These are phyloP conservation scores for Stigmatopora nigra DNA, from an alignment of 2,113 vertebrate species.

Conservation along the genomic window DNA sequence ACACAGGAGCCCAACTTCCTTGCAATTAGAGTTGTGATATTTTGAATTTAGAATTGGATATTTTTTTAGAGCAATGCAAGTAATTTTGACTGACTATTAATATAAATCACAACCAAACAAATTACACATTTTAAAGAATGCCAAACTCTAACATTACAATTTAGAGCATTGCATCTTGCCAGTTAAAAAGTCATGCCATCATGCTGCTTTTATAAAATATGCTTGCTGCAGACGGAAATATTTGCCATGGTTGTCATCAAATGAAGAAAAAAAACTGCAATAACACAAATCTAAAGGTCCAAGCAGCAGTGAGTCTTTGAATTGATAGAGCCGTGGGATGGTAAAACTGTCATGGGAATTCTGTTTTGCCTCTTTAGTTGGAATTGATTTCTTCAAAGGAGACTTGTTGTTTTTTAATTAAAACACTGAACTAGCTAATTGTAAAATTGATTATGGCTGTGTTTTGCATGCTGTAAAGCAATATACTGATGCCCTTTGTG, in stretches of 20 bases:
- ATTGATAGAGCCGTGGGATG: constrained; percentile 46
- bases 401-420: constrained; percentile 68
- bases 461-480: constrained; percentile 61
- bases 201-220: background rate
- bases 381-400: constrained; percentile 68
- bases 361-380: constrained; percentile 53
- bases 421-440: constrained; percentile 68
- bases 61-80: no score
- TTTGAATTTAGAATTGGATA: no score
- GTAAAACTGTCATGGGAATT: constrained; percentile 42
- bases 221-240: background rate
- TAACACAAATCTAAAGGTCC: constrained; percentile 24
- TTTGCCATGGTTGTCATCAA: background rate
- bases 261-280: background rate
- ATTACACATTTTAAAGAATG: no score
- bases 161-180: no score
- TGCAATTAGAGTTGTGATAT: no score
- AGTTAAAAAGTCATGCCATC: no score
- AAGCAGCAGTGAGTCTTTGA: constrained; percentile 48
- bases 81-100: no score
- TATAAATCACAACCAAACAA: no score
- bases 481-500: constrained; percentile 42
- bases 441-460: constrained; percentile 66
- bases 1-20: no score
- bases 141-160: no score